These are phyloP conservation scores for Baryphthengus martii DNA, from an alignment of 2,113 vertebrate species.

Conservation along the genomic window DNA sequence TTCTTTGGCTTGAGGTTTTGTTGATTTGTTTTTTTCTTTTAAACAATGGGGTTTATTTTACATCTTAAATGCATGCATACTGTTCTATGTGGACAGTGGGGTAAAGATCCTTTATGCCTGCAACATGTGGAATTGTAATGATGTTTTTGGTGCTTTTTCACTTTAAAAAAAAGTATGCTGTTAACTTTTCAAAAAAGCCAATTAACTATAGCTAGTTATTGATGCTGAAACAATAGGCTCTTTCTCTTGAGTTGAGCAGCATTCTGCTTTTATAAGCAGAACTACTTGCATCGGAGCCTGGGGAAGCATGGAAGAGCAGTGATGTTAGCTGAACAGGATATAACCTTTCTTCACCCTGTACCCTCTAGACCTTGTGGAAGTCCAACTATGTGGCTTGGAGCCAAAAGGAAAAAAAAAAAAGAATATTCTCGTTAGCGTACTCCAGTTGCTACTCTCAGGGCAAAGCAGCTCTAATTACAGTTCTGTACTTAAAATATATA, in stretches of 20 bases:
- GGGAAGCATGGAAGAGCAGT: not conserved
- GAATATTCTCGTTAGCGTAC: not conserved
- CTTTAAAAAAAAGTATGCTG: not conserved
- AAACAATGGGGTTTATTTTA: not conserved
- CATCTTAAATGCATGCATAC: not conserved
- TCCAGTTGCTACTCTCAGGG: not conserved
- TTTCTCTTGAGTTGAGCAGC: not conserved
- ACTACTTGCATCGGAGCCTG: not conserved
- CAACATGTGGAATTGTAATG: not conserved
- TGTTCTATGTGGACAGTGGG: not conserved
- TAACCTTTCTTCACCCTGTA: not conserved
- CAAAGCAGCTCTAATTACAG: slow-evolving; percentile 14
- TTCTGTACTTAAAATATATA: not conserved
- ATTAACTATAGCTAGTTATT: not conserved
- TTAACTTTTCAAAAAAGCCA: not conserved
- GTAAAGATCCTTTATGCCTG: not conserved
- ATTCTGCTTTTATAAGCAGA: not conserved
- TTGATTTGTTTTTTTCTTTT: not conserved
- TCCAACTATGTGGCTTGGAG: not conserved
- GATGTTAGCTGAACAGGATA: not conserved
- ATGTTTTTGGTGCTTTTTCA: not conserved
- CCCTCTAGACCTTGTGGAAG: not conserved
- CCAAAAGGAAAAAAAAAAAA: not conserved
- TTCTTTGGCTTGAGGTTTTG: not conserved
- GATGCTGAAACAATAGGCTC: not conserved